These are phyloP conservation scores for Malurus alboscapulatus DNA, from an alignment of 2,113 vertebrate species.

Conservation along the genomic window DNA sequence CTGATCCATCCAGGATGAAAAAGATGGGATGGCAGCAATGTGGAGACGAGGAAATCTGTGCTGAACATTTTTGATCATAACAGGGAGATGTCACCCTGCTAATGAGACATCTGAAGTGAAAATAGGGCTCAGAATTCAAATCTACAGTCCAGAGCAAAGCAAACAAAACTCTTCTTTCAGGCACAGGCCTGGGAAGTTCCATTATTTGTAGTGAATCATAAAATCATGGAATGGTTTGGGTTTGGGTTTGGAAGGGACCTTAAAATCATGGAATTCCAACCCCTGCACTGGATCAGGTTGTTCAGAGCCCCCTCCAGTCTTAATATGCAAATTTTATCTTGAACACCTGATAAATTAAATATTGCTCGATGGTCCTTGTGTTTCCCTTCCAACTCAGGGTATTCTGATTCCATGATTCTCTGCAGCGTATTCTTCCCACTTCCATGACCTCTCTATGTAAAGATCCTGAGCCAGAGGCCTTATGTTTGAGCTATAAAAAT, in stretches of 20 bases:
- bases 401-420: neutral
- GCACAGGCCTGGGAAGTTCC: neutral
- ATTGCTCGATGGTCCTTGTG: neutral
- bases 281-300: neutral
- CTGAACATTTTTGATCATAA: neutral
- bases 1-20: neutral
- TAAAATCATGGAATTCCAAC: neutral
- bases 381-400: neutral
- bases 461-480: neutral
- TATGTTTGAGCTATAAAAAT: neutral
- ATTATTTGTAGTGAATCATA: neutral
- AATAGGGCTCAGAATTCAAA: neutral
- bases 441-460: neutral
- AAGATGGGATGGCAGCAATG: neutral
- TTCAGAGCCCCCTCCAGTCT: neutral
- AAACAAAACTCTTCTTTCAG: neutral
- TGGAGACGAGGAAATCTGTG: neutral
- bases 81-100: neutral
- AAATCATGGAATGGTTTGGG: neutral
- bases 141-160: neutral
- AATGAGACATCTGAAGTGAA: slow-evolving; percentile 23
- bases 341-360: neutral
- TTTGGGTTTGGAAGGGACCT: neutral
- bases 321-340: too few species aligned
- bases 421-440: neutral